These are phyloP conservation scores for Prunella fulvescens DNA, from an alignment of 2,113 vertebrate species.

Conservation along the genomic window DNA sequence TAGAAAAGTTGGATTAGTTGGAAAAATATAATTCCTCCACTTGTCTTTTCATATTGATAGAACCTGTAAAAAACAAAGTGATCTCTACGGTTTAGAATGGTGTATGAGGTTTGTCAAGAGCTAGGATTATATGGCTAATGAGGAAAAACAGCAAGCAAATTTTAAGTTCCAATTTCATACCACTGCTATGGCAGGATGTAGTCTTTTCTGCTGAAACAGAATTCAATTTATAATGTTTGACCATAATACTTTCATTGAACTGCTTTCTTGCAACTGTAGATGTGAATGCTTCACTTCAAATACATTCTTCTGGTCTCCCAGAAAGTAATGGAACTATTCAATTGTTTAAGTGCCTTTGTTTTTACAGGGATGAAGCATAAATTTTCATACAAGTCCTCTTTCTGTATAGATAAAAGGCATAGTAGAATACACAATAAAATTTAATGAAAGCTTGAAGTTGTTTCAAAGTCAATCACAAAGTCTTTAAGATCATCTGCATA, in stretches of 20 bases:
- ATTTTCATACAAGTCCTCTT: not conserved
- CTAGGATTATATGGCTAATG: not conserved
- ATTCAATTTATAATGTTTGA: not conserved
- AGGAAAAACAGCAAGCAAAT: not conserved
- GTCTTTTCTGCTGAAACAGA: not conserved
- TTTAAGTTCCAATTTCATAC: not conserved
- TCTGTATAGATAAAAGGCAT: not conserved
- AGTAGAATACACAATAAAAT: not conserved
- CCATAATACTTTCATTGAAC: not conserved
- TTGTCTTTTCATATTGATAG: not conserved
- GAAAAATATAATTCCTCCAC: not conserved
- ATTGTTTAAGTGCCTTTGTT: not conserved
- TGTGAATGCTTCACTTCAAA: not conserved
- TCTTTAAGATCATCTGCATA: not conserved
- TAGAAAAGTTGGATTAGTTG: not conserved
- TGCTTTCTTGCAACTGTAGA: not conserved
- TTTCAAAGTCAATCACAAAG: not conserved
- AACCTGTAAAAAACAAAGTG: not conserved
- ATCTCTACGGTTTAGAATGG: not conserved
- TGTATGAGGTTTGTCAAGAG: not conserved
- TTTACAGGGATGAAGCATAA: not conserved
- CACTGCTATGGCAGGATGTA: not conserved
- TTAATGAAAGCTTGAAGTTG: not conserved
- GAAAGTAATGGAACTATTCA: not conserved
- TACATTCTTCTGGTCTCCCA: not conserved